Evolutionary conservation across 2,113 vertebrate genomes (phyloP).

Genomic region (Calyptomena viridis): DNA sequence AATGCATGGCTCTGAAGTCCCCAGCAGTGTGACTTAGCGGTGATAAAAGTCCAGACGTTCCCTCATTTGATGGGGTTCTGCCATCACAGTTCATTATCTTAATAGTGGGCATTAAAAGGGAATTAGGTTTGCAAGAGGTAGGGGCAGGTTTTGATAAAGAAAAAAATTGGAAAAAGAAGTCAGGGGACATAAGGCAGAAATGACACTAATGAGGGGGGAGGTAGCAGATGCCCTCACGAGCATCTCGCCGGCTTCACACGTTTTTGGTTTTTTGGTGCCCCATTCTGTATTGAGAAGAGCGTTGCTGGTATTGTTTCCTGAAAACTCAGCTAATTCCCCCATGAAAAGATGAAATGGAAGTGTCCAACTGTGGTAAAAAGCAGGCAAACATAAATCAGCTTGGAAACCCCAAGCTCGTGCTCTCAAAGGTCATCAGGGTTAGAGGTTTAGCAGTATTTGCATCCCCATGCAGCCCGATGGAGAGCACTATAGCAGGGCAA

Average conservation of each 20-base stretch:
- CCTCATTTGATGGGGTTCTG: constrained; percentile 90
- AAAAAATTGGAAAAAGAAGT: constrained; percentile 55
- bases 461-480: not conserved
- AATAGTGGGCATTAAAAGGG: constrained; percentile 79
- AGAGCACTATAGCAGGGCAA: not conserved
- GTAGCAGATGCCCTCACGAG: constrained; percentile 71
- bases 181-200: constrained; percentile 63
- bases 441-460: constrained; percentile 65
- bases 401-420: constrained; percentile 82
- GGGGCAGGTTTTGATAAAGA: constrained; percentile 72
- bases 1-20: constrained; percentile 85
- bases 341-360: constrained; percentile 93
- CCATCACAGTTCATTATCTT: constrained; percentile 89
- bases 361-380: constrained; percentile 87
- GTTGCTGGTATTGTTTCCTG: constrained; percentile 83
- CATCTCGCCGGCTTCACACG: constrained; percentile 39
- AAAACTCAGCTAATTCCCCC: constrained; percentile 84
- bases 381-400: constrained; percentile 96
- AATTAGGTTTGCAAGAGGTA: constrained; percentile 75
- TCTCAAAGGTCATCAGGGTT: constrained; percentile 85
- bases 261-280: not conserved
- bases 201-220: constrained; percentile 70
- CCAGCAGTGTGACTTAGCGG: constrained; percentile 82
- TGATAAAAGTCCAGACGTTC: constrained; percentile 97
- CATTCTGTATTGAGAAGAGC: constrained; percentile 68